Evolutionary conservation across 1,140 invertebrate species (phyloP).

Genomic region (Cotesia typhae): DNA sequence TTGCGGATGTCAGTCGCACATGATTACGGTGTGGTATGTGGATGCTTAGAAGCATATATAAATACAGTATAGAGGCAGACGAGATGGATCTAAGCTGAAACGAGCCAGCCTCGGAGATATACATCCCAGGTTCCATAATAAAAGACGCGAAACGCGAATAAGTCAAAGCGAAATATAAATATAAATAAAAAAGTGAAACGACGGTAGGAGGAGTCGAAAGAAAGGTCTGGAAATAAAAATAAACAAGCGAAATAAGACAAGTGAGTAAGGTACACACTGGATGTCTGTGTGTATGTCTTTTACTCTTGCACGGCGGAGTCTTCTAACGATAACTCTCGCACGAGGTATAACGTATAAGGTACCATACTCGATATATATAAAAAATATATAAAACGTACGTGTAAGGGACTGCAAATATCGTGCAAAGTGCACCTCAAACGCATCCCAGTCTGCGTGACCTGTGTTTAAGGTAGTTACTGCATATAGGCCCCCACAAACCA

Average conservation of each 20-base stretch:
- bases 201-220: background rate
- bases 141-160: background rate
- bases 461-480: slow-evolving; percentile 52
- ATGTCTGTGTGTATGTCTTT: background rate
- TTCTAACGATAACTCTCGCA: slow-evolving; percentile 52
- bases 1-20: slow-evolving; percentile 9
- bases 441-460: slow-evolving; percentile 49
- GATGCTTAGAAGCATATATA: background rate
- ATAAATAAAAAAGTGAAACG: slow-evolving; percentile 3
- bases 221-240: slow-evolving; percentile 9
- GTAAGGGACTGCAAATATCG: slow-evolving; percentile 35
- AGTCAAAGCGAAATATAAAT: slow-evolving; percentile 4
- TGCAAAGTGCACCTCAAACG: slow-evolving; percentile 42
- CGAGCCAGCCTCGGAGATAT: no score
- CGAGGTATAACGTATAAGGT: slow-evolving; percentile 14
- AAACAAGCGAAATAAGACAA: no score
- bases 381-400: slow-evolving; percentile 38
- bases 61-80: no score
- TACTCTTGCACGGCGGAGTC: slow-evolving; percentile 39
- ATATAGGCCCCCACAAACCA: slow-evolving; percentile 35
- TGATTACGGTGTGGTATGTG: slow-evolving; percentile 3
- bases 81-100: no score
- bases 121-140: background rate
- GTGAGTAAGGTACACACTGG: no score
- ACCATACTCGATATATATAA: no score